Base-by-base conservation (phyloP, 2,797 vertebrate species). In the Microcaecilia unicolor region DNA sequence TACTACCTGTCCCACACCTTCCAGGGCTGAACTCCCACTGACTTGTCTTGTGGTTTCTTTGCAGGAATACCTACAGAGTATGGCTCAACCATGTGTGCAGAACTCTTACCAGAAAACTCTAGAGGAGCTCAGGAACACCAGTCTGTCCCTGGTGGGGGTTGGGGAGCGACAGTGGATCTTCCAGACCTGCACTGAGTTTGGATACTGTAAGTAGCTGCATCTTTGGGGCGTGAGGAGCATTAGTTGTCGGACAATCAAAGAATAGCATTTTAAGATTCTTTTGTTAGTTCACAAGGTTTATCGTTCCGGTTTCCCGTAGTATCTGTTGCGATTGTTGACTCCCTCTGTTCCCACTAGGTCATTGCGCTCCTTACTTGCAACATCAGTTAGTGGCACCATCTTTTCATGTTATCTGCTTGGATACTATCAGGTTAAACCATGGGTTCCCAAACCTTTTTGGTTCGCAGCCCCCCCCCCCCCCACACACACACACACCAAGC, bases 101-200 rank as follows among this genome's bases (percentile, higher is more conserved):
- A 48, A 70, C 15, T 88, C 87, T 6, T 50, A 67, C 4, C 58
- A 77, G 29, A 59, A 66, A 22, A 27, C 51, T 1, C 5, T 91
- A 36, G 45, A 52, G 4, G 67, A 74, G 3, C 69, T 93, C 51
- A 76, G 47, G 39, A 52, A 72, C 43, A 83, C 76, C 0, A 44
- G 55, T 3, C n/a, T 72, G 9, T 39, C n/a, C 2, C 31, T 14
- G 3, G 32, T 37, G 1, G 55, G 67, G 4, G 45, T 64, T n/a
- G 43, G 65, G 8, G 56, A 47, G 31, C 74, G 88, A 37, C 85
- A 84, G 60, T 93, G 90, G 90, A 52, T 64, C 44, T 93, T 87
- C 61, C 90, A 93, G 71, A 86, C 85, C 6, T 92, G 90, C 64
- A 79, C 81, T 0, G 88, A 92, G 56, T 93, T 93, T 8, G 89